A percentile compares a stretch with the other conserved stretches of the same genome.
Conservation (phyloP, 2,113 vertebrate species). For the Triplophysa rosa region DNA sequence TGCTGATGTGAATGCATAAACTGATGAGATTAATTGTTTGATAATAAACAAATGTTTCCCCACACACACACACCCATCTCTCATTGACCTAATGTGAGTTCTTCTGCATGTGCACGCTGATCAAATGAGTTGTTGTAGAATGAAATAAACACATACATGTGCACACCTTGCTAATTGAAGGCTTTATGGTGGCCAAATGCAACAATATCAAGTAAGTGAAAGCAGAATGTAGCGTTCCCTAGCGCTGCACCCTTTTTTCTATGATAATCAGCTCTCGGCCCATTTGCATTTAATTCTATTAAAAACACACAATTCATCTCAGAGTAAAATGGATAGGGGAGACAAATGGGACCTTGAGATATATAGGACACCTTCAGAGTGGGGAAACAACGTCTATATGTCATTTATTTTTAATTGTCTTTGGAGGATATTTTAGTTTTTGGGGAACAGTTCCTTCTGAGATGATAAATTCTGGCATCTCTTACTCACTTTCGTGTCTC, state of each 20-base stretch:
- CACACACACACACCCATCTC: not conserved
- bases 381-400: slow-evolving; percentile 2
- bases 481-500: too few species aligned
- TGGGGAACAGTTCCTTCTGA: too few species aligned
- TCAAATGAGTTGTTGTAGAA: not conserved
- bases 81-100: not conserved
- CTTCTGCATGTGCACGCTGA: not conserved
- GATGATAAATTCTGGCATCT: too few species aligned
- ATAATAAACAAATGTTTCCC: slow-evolving; percentile 11
- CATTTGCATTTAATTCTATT: slow-evolving; percentile 80
- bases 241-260: slow-evolving; percentile 70
- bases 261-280: slow-evolving; percentile 75
- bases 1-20: not conserved
- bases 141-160: slow-evolving; percentile 14
- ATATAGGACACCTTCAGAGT: slow-evolving; percentile 49
- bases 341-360: slow-evolving; percentile 39
- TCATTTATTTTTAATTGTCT: not conserved
- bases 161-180: slow-evolving; percentile 8
- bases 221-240: slow-evolving; percentile 58
- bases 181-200: slow-evolving; percentile 60
- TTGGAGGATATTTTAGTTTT: not conserved
- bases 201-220: slow-evolving; percentile 72
- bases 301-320: slow-evolving; percentile 66
- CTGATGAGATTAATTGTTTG: not conserved
- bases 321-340: slow-evolving; percentile 48